Evolutionary conservation across 2,888 invertebrate genomes (phyloP).

Genomic region (Epistrophe grossulariae): DNA sequence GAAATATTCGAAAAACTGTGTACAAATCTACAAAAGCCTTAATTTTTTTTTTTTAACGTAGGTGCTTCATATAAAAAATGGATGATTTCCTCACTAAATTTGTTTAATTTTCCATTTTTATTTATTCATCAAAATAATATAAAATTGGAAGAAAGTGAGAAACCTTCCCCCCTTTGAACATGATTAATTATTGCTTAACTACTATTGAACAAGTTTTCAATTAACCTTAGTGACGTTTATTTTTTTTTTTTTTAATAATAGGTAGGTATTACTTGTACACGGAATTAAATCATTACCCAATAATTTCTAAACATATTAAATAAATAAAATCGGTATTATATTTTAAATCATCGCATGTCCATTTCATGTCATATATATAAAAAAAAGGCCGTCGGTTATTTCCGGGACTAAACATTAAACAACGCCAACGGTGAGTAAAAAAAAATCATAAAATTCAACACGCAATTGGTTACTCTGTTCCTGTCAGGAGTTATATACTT

Average conservation of each 20-base stretch:
- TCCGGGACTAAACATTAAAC: conserved; percentile 8
- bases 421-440: too few relatives aligned
- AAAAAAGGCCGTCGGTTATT: conserved; percentile 5
- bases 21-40: too few relatives aligned
- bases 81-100: too few relatives aligned
- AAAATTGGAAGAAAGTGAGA: background rate
- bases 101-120: background rate
- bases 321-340: conserved; percentile 11
- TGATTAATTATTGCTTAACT: background rate
- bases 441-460: conserved; percentile 1
- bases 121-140: background rate
- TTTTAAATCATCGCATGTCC: background rate
- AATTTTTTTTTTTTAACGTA: too few relatives aligned
- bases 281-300: conserved; percentile 16
- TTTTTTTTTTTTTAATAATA: background rate
- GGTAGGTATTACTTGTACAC: background rate
- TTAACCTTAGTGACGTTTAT: background rate
- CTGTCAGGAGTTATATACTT: background rate
- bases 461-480: background rate
- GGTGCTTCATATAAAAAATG: too few relatives aligned
- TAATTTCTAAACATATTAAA: conserved; percentile 2
- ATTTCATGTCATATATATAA: background rate
- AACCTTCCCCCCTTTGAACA: background rate
- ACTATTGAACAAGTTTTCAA: background rate
- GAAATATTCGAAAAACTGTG: too few relatives aligned